Conservation (phyloP, 2,113 vertebrate genomes). For the Cyanoderma ruficeps region DNA sequence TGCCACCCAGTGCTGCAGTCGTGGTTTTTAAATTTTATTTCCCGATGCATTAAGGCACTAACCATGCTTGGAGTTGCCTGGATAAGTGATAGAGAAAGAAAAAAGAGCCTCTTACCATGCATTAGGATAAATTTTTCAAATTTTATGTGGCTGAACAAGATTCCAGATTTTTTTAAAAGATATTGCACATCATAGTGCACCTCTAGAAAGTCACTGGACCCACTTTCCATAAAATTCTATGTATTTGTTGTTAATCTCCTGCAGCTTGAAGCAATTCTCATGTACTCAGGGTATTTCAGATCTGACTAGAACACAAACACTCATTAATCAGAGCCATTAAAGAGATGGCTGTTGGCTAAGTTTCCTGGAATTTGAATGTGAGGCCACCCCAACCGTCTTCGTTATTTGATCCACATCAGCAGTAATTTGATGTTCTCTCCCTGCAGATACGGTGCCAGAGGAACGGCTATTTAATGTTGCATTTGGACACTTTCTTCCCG, state of each 20-base stretch:
- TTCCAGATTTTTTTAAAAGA: slow-evolving; percentile 14
- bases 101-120: not conserved
- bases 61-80: not conserved
- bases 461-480: slow-evolving; percentile 73
- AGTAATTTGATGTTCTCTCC: slow-evolving; percentile 39
- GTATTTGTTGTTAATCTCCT: slow-evolving; percentile 43
- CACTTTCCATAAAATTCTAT: not conserved
- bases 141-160: not conserved
- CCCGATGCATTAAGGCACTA: not conserved
- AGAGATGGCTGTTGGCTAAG: slow-evolving; percentile 44
- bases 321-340: slow-evolving; percentile 66
- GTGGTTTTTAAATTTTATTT: not conserved
- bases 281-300: slow-evolving; percentile 26
- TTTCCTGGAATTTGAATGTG: slow-evolving; percentile 48
- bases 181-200: not conserved
- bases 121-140: not conserved
- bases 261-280: slow-evolving; percentile 62
- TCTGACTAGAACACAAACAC: slow-evolving; percentile 62
- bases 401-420: slow-evolving; percentile 27
- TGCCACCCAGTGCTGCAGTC: not conserved
- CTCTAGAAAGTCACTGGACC: slow-evolving; percentile 7
- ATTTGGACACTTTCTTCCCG: slow-evolving; percentile 74
- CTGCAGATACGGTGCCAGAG: slow-evolving; percentile 71
- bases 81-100: not conserved
- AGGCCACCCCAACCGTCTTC: slow-evolving; percentile 28